Conservation (phyloP, 2,113 vertebrate genomes). For the Burhinus bistriatus region DNA sequence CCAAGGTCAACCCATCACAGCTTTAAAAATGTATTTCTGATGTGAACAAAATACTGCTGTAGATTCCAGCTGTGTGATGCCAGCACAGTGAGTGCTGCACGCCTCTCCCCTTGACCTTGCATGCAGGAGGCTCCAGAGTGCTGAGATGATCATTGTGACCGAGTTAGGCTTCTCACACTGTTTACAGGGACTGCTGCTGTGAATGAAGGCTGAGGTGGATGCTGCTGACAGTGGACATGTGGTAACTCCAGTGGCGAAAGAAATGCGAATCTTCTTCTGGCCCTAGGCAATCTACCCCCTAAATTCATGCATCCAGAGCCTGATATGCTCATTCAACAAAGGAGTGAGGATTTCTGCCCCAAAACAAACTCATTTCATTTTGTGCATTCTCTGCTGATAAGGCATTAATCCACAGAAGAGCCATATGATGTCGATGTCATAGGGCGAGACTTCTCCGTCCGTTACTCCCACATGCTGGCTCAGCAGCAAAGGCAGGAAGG, state of each 20-base stretch:
- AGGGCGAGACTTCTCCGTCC: accelerated
- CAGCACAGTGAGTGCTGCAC: not conserved
- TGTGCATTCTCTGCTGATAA: not conserved
- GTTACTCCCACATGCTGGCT: not conserved
- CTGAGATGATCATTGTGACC: not conserved
- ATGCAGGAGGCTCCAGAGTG: not conserved
- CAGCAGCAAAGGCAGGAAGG: not conserved
- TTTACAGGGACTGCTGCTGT: not conserved
- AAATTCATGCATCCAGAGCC: not conserved
- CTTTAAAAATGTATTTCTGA: not conserved
- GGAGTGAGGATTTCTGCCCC: not conserved
- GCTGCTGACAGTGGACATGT: not conserved
- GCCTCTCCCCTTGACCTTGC: not conserved
- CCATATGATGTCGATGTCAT: not conserved
- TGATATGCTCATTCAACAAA: not conserved
- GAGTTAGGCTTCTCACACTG: not conserved
- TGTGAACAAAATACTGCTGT: not conserved
- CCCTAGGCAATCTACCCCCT: not conserved
- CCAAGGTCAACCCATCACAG: not conserved
- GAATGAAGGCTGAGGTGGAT: not conserved
- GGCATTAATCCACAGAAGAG: not conserved
- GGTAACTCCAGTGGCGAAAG: not conserved
- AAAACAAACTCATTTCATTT: not conserved
- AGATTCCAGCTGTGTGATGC: too few relatives aligned
- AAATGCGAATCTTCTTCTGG: not conserved